These are phyloP conservation scores for Moxostoma hubbsi DNA, from an alignment of 2,797 vertebrate species.

Conservation along the genomic window DNA sequence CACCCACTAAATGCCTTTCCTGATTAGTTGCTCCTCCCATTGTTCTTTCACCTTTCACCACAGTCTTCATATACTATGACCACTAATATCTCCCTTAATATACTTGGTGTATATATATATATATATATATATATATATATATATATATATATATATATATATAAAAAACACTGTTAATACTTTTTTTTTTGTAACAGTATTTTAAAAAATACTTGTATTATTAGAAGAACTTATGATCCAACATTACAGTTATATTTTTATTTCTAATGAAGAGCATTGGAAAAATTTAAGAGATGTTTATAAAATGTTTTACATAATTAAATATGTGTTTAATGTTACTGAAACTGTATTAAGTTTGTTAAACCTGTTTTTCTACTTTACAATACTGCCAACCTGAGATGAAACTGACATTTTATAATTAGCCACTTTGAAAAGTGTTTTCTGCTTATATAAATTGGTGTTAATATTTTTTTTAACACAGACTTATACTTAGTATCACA, in stretches of 20 bases:
- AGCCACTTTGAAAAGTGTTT: not conserved
- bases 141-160: not conserved
- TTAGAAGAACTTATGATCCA: not conserved
- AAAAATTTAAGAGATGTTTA: not conserved
- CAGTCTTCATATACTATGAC: not conserved
- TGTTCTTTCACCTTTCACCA: not conserved
- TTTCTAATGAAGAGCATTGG: not conserved
- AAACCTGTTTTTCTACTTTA: slow-evolving; percentile 15
- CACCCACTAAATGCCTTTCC: slow-evolving; percentile 1
- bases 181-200: not conserved
- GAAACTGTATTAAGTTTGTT: not conserved
- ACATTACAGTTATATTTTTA: not conserved
- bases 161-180: not conserved
- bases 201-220: not conserved
- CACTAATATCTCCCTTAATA: not conserved
- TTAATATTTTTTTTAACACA: too few relatives aligned
- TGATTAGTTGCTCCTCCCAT: not conserved
- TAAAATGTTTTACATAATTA: not conserved
- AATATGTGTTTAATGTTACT: not conserved
- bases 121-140: not conserved
- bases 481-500: too few relatives aligned
- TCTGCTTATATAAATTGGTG: not conserved
- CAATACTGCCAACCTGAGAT: slow-evolving; percentile 52
- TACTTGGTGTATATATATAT: too few relatives aligned
- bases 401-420: slow-evolving; percentile 18